Conservation (phyloP, 2,888 invertebrate species). For the Macrosoma leucophasiata region DNA sequence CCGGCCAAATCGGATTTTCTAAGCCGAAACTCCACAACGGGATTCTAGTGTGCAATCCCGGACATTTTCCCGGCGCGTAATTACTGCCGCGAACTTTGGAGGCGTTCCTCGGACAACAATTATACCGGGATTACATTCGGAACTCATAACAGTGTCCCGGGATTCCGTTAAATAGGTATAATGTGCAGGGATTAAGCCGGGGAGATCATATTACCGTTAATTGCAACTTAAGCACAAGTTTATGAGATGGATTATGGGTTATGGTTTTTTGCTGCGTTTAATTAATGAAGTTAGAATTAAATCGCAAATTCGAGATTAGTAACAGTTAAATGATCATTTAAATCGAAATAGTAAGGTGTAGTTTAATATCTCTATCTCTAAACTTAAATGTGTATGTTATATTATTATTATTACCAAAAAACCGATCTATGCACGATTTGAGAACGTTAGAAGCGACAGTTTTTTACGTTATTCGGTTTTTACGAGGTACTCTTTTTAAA, state of each 20-base stretch:
- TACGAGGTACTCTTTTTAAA: too few relatives aligned
- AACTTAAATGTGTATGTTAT: too few relatives aligned
- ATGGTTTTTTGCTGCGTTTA: conserved; percentile 21
- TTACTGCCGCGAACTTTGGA: conserved; percentile 51
- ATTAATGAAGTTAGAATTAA: too few relatives aligned
- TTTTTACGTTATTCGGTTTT: too few relatives aligned
- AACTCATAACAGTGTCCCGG: conserved; percentile 61
- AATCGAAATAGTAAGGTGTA: too few relatives aligned
- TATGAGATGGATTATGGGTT: conserved; percentile 40
- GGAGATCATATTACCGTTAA: conserved; percentile 64
- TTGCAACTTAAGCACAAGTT: conserved; percentile 60
- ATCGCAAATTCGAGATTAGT: too few relatives aligned
- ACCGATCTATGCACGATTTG: too few relatives aligned
- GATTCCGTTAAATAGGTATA: conserved; percentile 69
- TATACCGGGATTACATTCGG: conserved; percentile 60
- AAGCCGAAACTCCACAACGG: conserved; percentile 22
- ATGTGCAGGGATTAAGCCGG: conserved; percentile 60
- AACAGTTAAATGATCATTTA: too few relatives aligned
- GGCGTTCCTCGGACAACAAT: conserved; percentile 67
- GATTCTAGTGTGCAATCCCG: conserved; percentile 30
- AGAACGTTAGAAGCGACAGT: too few relatives aligned
- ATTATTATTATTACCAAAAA: too few relatives aligned
- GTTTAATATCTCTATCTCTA: too few relatives aligned
- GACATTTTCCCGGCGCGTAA: conserved; percentile 45
- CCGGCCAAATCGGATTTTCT: conserved; percentile 27